Evolutionary conservation across 2,888 invertebrate species (phyloP).

Genomic region (Lobophora halterata): DNA sequence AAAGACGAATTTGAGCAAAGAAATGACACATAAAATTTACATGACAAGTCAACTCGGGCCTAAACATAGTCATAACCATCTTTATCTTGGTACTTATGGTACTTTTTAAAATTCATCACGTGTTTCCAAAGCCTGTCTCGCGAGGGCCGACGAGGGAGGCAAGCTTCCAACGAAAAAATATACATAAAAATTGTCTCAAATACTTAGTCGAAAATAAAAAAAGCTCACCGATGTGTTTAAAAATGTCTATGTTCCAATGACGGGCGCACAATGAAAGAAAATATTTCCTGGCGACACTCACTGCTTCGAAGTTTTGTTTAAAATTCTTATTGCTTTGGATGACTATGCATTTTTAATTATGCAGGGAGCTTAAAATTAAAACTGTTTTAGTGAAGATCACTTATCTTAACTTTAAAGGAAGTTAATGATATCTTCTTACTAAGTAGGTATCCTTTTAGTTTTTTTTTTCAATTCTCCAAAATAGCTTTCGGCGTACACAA

Average conservation of each 20-base stretch:
- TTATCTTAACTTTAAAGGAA: too few relatives aligned
- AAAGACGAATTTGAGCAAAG: conserved; percentile 45
- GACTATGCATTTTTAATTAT: conserved; percentile 8
- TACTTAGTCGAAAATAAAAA: conserved; percentile 21
- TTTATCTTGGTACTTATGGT: conserved; percentile 52
- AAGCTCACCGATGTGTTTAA: conserved; percentile 60
- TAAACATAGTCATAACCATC: conserved; percentile 62
- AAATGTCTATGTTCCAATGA: conserved; percentile 61
- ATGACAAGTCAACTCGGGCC: conserved; percentile 60
- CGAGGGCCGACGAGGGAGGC: conserved; percentile 61
- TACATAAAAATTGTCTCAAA: conserved; percentile 41
- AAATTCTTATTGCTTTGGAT: conserved; percentile 25
- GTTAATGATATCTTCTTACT: too few relatives aligned
- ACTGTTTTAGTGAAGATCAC: neutral
- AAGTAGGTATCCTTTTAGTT: too few relatives aligned
- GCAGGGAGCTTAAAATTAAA: neutral
- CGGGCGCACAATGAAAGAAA: conserved; percentile 58
- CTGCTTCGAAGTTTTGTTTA: conserved; percentile 47
- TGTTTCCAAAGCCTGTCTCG: conserved; percentile 51
- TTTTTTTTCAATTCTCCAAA: conserved; percentile 9
- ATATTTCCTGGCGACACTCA: conserved; percentile 65
- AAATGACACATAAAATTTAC: conserved; percentile 56
- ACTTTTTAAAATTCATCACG: conserved; percentile 76
- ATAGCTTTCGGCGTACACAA: conserved; percentile 9
- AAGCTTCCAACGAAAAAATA: conserved; percentile 65